Evolutionary conservation across 2,888 invertebrate species (phyloP).

Genomic region (Polymixis flavicincta): DNA sequence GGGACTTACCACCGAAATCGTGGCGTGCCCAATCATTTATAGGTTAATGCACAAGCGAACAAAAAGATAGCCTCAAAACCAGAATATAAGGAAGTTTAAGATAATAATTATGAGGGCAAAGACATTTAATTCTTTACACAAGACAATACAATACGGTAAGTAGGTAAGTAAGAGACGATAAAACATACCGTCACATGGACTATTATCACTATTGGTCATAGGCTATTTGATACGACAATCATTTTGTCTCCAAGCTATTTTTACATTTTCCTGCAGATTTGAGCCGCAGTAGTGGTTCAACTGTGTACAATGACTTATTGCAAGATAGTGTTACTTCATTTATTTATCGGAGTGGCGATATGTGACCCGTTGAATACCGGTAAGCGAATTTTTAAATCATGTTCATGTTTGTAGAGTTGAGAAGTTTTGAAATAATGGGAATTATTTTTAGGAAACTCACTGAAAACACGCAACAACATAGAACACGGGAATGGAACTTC

Average conservation of each 20-base stretch:
- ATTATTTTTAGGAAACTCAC: constrained; percentile 45
- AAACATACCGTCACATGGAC: constrained; percentile 38
- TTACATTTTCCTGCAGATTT: constrained; percentile 30
- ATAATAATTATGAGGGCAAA: constrained; percentile 49
- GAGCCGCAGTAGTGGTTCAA: constrained; percentile 50
- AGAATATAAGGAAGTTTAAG: constrained; percentile 26
- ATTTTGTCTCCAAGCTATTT: constrained; percentile 34
- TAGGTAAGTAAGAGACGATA: constrained; percentile 53
- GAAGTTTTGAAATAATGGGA: constrained; percentile 18
- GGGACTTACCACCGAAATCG: too few relatives aligned
- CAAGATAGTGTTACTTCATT: constrained; percentile 46
- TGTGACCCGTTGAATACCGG: constrained; percentile 48
- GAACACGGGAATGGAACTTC: constrained; percentile 30
- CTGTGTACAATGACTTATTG: constrained; percentile 58
- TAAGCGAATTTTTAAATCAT: constrained; percentile 38
- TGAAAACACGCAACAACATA: constrained; percentile 5
- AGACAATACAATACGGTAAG: constrained; percentile 39
- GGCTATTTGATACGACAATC: constrained; percentile 57
- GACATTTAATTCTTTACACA: constrained; percentile 44
- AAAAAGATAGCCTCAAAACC: constrained; percentile 30
- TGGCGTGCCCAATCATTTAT: too few relatives aligned
- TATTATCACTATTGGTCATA: constrained; percentile 64
- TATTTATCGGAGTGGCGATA: constrained; percentile 52
- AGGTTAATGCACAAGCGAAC: constrained; percentile 2
- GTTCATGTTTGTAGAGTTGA: not conserved